Conservation (phyloP, 2,888 invertebrate genomes). For the Epinotia nisella region DNA sequence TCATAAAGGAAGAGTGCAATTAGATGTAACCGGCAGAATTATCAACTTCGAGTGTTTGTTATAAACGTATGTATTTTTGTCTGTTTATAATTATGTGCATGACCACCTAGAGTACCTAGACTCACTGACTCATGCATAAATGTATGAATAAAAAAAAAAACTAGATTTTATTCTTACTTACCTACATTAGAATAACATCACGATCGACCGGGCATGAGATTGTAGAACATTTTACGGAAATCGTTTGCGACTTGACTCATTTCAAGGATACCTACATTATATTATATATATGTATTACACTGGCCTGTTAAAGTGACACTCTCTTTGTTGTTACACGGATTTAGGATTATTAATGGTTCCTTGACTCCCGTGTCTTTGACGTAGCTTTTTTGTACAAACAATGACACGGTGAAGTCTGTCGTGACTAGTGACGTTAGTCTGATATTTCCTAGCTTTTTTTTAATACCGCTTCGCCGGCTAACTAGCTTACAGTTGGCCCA, state of each 20-base stretch:
- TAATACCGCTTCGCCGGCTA: too few species aligned
- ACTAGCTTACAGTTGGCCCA: too few species aligned
- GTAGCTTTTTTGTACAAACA: constrained; percentile 6
- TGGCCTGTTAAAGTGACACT: constrained; percentile 22
- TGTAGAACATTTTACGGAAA: constrained; percentile 45
- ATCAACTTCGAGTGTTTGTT: background rate
- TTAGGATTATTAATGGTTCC: constrained; percentile 25
- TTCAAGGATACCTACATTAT: constrained; percentile 46
- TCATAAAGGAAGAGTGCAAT: constrained; percentile 14
- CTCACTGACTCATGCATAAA: constrained; percentile 33
- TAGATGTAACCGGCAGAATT: background rate
- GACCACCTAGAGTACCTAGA: constrained; percentile 3
- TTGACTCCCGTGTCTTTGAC: constrained; percentile 23
- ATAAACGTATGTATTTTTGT: background rate
- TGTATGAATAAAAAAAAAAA: constrained; percentile 33
- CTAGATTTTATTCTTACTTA: constrained; percentile 23
- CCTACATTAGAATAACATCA: constrained; percentile 38
- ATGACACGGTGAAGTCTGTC: background rate
- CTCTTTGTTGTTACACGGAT: constrained; percentile 30
- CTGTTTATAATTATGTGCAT: constrained; percentile 13
- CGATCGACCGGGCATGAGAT: constrained; percentile 40
- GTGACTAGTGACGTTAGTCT: background rate
- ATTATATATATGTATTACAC: constrained; percentile 13
- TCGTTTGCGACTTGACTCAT: constrained; percentile 35
- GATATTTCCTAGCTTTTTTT: background rate